Base-by-base conservation (phyloP, 2,113 vertebrate species). In the Myotis brandtii region DNA sequence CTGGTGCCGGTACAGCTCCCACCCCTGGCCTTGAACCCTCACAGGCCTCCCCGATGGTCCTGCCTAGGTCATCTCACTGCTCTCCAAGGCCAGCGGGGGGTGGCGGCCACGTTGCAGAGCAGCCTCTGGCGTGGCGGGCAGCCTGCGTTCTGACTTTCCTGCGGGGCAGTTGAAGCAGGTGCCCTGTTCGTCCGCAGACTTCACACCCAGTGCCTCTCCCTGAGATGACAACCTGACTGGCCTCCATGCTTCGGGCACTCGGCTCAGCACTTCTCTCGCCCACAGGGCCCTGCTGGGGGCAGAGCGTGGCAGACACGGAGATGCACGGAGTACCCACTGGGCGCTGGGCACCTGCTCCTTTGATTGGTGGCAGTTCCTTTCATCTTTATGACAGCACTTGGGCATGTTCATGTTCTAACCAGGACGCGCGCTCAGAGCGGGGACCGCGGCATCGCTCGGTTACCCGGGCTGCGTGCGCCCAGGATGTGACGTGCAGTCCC, bases 41-140 rank as follows among this genome's bases (percentile, higher is more conserved):
- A 1, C 34, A 6, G 66, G 30, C 62, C 32, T 34, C 32, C 2
- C 48, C 48, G n/a, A 14, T 2, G 80, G 72, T 50, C 81, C 70
- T 25, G 9, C 46, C 46, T 23, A 2, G 48, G 4, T 3, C 10
- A 7, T 13, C 48, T 40, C 77, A 9, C 27, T 8, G 62, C 52
- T 30, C 16, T 34, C 43, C n/a, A 0, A 0, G 9, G 59, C 17
- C 12, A 5, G 46, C 34, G 4, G 25, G 56, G 9, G 37, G 3
- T 0, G 0, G 25, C 3, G 14, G 9, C 46, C 16, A 5, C 4
- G 0, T 13, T 2, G 18, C 20, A 6, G 2, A 0, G 43, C 4
- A 2, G 52, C 46, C 17, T 32, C 59, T 8, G 9, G 32, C 2
- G 0, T 1, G 20, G 20, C 4, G 8, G 54, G 21, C 20, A 9